phyloP scores from a whole-genome alignment of 2,113 vertebrate species.

The Etheostoma spectabile region DNA sequence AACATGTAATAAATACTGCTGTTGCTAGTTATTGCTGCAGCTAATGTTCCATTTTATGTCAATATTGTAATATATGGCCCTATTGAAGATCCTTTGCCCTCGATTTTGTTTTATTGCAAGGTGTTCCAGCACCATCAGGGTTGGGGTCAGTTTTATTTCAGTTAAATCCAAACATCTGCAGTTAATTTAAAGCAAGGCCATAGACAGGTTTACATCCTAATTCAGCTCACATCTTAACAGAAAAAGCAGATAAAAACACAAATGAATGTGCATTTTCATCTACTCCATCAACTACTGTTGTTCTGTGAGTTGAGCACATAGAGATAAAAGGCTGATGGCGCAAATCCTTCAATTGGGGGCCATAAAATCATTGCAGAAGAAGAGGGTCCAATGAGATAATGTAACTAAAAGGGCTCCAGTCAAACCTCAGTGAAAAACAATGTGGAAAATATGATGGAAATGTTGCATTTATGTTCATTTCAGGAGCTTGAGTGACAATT shows the following conservation, averaged over 20 bases:
- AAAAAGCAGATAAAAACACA: too few species aligned
- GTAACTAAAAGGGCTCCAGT: too few species aligned
- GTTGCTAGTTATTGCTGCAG: conserved; percentile 27
- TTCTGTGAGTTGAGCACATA: neutral
- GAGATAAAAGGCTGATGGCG: too few species aligned
- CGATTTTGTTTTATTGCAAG: neutral
- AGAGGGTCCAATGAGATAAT: too few species aligned
- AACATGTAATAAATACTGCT: conserved; percentile 12
- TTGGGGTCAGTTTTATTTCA: neutral
- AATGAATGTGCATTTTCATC: neutral
- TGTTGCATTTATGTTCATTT: too few species aligned
- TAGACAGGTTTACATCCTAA: neutral
- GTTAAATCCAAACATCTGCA: neutral
- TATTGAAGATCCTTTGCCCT: neutral
- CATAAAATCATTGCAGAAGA: too few species aligned
- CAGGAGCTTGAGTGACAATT: too few species aligned
- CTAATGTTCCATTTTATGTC: conserved; percentile 30
- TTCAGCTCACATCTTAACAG: too few species aligned
- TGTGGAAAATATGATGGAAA: too few species aligned
- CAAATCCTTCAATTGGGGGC: too few species aligned
- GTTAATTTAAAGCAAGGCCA: neutral
- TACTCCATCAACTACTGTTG: neutral
- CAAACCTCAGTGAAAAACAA: too few species aligned
- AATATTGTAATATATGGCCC: neutral
- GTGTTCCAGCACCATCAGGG: neutral